phyloP scores from a whole-genome alignment of 2,113 vertebrate species.

The Oenanthe oenanthe region DNA sequence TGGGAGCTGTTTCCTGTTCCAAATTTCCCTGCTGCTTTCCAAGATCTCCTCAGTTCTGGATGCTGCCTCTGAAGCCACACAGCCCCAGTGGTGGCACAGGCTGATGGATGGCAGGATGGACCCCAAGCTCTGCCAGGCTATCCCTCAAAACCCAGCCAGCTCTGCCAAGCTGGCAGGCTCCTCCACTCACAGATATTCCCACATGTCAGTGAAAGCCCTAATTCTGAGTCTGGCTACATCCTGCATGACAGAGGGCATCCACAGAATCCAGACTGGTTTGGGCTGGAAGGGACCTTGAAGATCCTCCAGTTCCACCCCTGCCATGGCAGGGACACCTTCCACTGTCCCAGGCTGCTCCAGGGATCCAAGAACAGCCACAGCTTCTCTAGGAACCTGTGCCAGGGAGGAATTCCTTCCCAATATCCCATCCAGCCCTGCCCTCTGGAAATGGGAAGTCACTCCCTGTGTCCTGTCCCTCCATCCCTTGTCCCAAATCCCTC shows the following conservation, averaged over 20 bases:
- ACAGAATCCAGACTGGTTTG: neutral
- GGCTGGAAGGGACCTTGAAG: neutral
- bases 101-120: neutral
- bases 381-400: neutral
- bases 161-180: neutral
- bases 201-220: neutral
- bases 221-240: neutral
- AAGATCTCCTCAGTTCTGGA: neutral
- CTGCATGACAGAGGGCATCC: neutral
- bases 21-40: neutral
- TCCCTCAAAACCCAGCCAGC: neutral
- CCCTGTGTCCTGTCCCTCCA: neutral
- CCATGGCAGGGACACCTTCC: neutral
- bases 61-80: neutral
- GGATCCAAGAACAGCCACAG: neutral
- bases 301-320: neutral
- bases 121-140: neutral
- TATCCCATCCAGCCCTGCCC: neutral
- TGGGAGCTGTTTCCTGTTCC: neutral
- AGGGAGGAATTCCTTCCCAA: accelerated
- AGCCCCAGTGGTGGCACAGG: neutral
- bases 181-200: neutral
- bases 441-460: neutral
- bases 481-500: too few relatives aligned
- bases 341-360: accelerated